Conservation (phyloP, 2,888 invertebrate genomes). For the Dendrolimus pini region DNA sequence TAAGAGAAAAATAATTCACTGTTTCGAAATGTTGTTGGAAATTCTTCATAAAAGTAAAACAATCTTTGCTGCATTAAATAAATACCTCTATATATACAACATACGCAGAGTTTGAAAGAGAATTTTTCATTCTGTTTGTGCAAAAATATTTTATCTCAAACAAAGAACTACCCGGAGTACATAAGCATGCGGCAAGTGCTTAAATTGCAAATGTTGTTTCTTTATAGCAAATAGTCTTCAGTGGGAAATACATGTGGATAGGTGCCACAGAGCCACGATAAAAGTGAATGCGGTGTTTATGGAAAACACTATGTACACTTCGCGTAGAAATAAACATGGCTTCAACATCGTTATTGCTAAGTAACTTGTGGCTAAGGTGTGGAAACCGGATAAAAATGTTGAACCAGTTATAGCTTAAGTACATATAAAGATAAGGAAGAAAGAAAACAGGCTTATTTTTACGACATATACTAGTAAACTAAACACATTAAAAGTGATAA, state of each 20-base stretch:
- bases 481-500: too few relatives aligned
- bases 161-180: slow-evolving; percentile 4
- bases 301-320: slow-evolving; percentile 13
- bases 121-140: background rate
- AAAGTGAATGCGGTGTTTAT: slow-evolving; percentile 24
- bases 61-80: too few relatives aligned
- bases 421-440: too few relatives aligned
- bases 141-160: background rate
- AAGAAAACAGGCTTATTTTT: too few relatives aligned
- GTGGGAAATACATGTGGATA: slow-evolving; percentile 16
- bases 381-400: too few relatives aligned
- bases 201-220: slow-evolving; percentile 6
- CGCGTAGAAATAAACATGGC: slow-evolving; percentile 9
- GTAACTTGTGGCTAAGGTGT: slow-evolving; percentile 8
- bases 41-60: too few relatives aligned
- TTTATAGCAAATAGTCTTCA: slow-evolving; percentile 12
- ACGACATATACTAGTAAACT: too few relatives aligned
- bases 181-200: slow-evolving; percentile 3
- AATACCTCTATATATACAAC: too few relatives aligned
- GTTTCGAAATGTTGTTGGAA: too few relatives aligned
- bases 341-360: slow-evolving; percentile 14
- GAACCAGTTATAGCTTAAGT: too few relatives aligned
- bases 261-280: slow-evolving; percentile 8
- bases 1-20: too few relatives aligned
- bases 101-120: background rate